phyloP scores from a whole-genome alignment of 1,140 invertebrate genomes.

The Aphelinus certus region DNA sequence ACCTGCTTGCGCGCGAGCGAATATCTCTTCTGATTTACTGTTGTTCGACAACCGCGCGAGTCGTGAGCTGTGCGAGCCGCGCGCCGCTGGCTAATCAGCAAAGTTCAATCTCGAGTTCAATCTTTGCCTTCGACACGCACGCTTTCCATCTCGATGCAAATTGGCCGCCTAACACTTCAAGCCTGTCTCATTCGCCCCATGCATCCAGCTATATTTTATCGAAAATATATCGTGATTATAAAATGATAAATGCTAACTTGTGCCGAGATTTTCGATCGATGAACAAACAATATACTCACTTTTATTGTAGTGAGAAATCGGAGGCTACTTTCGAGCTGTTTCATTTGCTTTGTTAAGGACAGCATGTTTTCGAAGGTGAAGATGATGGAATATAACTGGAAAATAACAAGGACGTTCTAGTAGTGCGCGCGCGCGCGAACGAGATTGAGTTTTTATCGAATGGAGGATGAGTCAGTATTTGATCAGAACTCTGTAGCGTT shows the following conservation, averaged over 20 bases:
- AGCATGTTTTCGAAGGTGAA: slow-evolving; percentile 26
- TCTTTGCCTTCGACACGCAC: background rate
- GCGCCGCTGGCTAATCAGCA: no score
- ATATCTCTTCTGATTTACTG: background rate
- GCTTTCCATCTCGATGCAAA: background rate
- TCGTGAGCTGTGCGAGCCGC: no score
- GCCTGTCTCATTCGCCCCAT: no score
- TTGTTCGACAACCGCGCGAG: no score
- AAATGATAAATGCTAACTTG: background rate
- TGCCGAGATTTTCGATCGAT: background rate
- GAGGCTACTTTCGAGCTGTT: slow-evolving; percentile 9
- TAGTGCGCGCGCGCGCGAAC: background rate
- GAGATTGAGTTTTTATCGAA: slow-evolving; percentile 28
- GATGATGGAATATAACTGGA: background rate
- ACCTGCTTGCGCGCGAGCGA: no score
- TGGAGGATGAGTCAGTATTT: slow-evolving; percentile 9
- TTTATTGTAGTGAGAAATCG: slow-evolving; percentile 11
- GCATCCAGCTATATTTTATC: no score
- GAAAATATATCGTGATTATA: background rate
- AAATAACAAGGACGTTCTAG: slow-evolving; percentile 15
- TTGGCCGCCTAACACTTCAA: no score
- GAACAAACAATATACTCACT: background rate
- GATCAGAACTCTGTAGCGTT: slow-evolving; percentile 1
- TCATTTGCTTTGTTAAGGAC: slow-evolving; percentile 13
- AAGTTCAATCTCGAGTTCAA: no score